Conservation (phyloP, 2,797 vertebrate genomes). For the Leptodactylus fallax region DNA sequence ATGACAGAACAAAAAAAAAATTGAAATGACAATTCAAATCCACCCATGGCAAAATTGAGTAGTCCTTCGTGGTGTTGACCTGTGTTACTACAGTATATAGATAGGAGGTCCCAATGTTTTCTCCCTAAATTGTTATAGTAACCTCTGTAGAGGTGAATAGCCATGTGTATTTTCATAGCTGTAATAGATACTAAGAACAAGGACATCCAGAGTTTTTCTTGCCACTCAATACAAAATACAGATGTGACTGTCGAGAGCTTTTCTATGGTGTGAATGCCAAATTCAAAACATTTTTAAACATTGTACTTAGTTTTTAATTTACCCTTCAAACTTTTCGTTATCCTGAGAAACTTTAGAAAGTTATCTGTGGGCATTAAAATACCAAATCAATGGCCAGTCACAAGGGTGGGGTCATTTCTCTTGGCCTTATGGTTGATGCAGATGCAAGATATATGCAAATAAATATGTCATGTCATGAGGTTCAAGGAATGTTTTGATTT, state of each 20-base stretch:
- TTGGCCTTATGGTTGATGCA: slow-evolving; percentile 32
- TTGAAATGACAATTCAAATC: too few species aligned
- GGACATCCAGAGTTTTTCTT: neutral
- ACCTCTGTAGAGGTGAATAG: too few species aligned
- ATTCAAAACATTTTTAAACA: neutral
- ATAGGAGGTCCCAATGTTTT: too few species aligned
- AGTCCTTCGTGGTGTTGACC: too few species aligned
- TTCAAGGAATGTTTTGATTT: slow-evolving; percentile 49
- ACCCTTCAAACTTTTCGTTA: slow-evolving; percentile 38
- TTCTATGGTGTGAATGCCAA: neutral
- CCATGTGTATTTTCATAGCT: too few species aligned
- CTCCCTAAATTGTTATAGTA: too few species aligned
- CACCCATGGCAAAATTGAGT: too few species aligned
- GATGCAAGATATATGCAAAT: slow-evolving; percentile 48
- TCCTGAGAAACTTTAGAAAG: slow-evolving; percentile 34
- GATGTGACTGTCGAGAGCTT: too few species aligned
- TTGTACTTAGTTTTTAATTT: slow-evolving; percentile 15
- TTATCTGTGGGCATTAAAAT: slow-evolving; percentile 49
- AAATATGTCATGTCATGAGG: slow-evolving; percentile 35
- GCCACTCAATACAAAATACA: neutral
- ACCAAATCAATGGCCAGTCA: slow-evolving; percentile 40
- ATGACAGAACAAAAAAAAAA: too few species aligned
- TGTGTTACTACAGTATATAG: too few species aligned
- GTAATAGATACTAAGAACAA: too few species aligned
- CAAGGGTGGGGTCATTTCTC: slow-evolving; percentile 47